Evolutionary conservation across 2,113 vertebrate species (phyloP), one percentile per base, ranked within the genome.

Genomic region (Cyanoliseus patagonus): DNA sequence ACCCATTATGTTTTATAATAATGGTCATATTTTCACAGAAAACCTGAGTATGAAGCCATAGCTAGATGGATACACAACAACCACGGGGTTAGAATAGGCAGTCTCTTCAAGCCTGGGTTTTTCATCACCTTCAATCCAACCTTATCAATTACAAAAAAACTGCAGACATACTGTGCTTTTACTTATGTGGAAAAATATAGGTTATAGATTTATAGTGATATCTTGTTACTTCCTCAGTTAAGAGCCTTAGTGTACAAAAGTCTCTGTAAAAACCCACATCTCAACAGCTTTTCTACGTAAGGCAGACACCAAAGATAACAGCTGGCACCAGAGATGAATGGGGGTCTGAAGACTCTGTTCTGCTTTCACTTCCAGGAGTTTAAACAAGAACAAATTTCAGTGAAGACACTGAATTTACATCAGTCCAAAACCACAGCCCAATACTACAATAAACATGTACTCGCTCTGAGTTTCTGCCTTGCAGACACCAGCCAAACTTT

Each of bases 301-400:
- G 61, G 30, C 41, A 78, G 41, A 73, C 78, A 67, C 90, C 83
- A 96, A 93, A 94, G 91, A 13, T 46, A 95, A 52, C 90, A 95
- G 33, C 63, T 93, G 51, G 86, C 83, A 95, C 73, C 37, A 89
- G 83, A 75, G 79, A 85, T 91, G 49, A 89, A 79, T 74, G 31
- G 7, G 44, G 82, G 72, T 92, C 27, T 80, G 69, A 94, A 79
- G 33, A 66, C 64, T 22, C 4, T 4, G 9, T 72, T 94, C 70
- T 84, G 80, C 39, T 95, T 73, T 73, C 66, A 57, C 55, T 92
- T 94, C 69, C 6, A 88, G 53, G 53, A 86, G 55, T 70, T 90
- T 62, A 86, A 92, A 86, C 8, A 63, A 53, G 47, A 95, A 92
- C 52, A 68, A 88, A 90, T 78, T 57, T 62, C 69, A 91, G 39